A percentile compares a stretch with the other conserved stretches of the same genome.
phyloP scores from a whole-genome alignment of 1,140 invertebrate species.

The Achroia grisella region DNA sequence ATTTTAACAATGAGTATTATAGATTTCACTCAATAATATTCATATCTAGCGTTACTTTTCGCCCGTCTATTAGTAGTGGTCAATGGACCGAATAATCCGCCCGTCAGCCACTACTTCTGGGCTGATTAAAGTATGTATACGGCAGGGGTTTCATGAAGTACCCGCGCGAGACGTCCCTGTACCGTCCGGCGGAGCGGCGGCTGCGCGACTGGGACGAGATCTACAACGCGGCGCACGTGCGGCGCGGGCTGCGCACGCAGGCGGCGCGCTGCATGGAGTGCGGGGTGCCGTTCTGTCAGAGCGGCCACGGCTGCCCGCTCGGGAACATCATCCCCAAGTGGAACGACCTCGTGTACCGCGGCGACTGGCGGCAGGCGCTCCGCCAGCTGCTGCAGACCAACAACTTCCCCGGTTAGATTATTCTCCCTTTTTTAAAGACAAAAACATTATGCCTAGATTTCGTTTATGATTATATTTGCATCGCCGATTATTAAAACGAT shows the following conservation, averaged over 20 bases:
- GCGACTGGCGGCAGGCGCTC: conserved; percentile 97
- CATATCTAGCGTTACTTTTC: not conserved
- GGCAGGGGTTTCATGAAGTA: conserved; percentile 96
- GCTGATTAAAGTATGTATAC: no score
- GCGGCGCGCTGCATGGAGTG: conserved; percentile 99
- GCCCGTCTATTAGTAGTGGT: no score
- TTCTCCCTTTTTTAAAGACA: no score
- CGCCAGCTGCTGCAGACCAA: conserved; percentile 97
- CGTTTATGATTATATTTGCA: no score
- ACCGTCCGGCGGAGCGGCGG: conserved; percentile 88
- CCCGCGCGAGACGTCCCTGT: conserved; percentile 87
- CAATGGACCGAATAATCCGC: no score
- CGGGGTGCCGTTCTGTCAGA: conserved; percentile 99
- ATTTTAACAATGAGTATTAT: no score
- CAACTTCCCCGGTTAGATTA: conserved; percentile 89
- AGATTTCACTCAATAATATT: no score
- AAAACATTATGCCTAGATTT: no score
- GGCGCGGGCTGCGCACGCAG: conserved; percentile 91
- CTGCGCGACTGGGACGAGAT: conserved; percentile 98
- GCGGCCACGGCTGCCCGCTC: conserved; percentile 94
- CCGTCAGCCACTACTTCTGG: no score
- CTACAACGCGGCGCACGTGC: conserved; percentile 90
- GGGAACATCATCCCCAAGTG: conserved; percentile 99
- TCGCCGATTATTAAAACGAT: no score
- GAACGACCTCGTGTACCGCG: conserved; percentile 96